phyloP scores from a whole-genome alignment of 1,140 invertebrate species.

The Lepidurus apus region DNA sequence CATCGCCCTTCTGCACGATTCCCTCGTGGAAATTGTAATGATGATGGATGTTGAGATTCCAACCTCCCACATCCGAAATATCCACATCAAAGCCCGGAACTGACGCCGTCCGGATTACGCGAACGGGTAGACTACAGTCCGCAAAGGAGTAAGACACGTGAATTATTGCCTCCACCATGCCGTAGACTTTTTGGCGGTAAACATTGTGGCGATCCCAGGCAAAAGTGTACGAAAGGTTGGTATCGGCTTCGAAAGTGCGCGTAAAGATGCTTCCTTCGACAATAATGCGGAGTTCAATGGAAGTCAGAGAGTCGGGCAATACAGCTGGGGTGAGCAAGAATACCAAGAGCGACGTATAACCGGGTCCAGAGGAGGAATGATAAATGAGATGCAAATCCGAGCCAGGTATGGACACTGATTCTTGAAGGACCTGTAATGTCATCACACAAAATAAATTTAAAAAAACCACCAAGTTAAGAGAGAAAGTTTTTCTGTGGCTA shows the following conservation, averaged over 20 bases:
- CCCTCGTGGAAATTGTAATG: constrained; percentile 97
- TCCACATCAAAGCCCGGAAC: constrained; percentile 95
- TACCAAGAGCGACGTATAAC: constrained; percentile 85
- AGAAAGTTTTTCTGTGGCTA: no score
- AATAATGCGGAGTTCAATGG: constrained; percentile 82
- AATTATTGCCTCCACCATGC: constrained; percentile 75
- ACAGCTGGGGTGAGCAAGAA: constrained; percentile 78
- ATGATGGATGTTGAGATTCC: constrained; percentile 96
- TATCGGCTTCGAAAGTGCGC: constrained; percentile 90
- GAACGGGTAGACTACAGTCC: constrained; percentile 66
- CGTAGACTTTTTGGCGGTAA: constrained; percentile 93
- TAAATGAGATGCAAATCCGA: constrained; percentile 87
- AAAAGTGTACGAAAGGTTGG: constrained; percentile 88
- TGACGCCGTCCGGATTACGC: constrained; percentile 88
- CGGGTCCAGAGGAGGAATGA: constrained; percentile 82
- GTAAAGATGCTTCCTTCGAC: constrained; percentile 87
- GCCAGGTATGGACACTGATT: constrained; percentile 86
- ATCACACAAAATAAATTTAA: background rate
- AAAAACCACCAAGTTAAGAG: background rate
- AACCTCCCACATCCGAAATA: constrained; percentile 92
- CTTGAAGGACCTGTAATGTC: constrained; percentile 81
- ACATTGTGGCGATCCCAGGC: constrained; percentile 96
- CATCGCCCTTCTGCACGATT: constrained; percentile 93
- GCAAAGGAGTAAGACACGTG: constrained; percentile 89
- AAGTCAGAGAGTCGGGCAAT: constrained; percentile 70